Percentiles rank a stretch among this genome's conserved stretches.
phyloP scores from a whole-genome alignment of 2,113 vertebrate species.

The Meriones unguiculatus region DNA sequence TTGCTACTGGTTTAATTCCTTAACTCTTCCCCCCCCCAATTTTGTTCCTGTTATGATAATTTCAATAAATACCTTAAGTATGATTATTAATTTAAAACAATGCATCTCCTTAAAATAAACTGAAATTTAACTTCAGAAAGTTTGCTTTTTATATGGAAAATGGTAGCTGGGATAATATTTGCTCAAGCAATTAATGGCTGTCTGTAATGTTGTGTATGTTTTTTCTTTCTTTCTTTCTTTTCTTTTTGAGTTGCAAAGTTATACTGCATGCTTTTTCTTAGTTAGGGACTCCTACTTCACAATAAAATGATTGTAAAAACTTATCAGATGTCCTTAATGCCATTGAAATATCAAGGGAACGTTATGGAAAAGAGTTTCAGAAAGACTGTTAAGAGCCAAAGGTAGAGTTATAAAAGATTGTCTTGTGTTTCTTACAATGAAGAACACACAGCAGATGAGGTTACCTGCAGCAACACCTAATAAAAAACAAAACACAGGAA shows the following conservation, averaged over 20 bases:
- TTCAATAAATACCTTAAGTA: not conserved
- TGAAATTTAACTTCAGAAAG: constrained; percentile 32
- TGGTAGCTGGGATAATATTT: not conserved
- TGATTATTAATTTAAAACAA: not conserved
- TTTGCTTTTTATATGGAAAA: not conserved
- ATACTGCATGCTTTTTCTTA: not conserved
- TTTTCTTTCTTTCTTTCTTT: too few species aligned
- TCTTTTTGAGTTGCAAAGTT: not conserved
- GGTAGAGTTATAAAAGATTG: not conserved
- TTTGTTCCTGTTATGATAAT: not conserved
- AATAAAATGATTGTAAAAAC: not conserved
- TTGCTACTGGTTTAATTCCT: not conserved
- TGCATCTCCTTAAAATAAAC: not conserved
- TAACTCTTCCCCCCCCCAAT: not conserved
- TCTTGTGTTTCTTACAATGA: not conserved
- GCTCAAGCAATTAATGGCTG: not conserved
- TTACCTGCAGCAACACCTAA: not conserved
- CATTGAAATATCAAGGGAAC: too few species aligned
- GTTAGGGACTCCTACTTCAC: too few species aligned
- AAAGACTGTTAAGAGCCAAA: not conserved
- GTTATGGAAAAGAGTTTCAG: not conserved
- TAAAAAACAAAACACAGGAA: not conserved
- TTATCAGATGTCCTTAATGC: not conserved
- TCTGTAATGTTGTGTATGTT: not conserved
- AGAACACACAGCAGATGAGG: not conserved